phyloP scores from a whole-genome alignment of 2,888 invertebrate genomes.

The Mesorhabditis belari region DNA sequence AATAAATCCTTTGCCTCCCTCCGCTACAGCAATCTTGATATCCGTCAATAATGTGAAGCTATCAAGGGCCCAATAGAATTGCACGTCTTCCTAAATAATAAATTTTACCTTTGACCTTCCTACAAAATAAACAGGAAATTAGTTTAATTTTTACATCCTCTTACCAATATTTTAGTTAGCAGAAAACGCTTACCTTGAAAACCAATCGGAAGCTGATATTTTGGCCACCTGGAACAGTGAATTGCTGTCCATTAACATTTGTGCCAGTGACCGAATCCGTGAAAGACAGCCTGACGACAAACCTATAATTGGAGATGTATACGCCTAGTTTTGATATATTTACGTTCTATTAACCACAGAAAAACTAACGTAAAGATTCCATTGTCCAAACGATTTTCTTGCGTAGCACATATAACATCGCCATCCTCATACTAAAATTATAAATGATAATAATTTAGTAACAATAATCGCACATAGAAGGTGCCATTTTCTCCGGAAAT shows the following conservation, averaged over 20 bases:
- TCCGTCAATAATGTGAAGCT: conserved; percentile 1
- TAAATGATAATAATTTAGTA: too few relatives aligned
- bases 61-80: conserved; percentile 24
- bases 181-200: neutral
- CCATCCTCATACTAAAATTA: neutral
- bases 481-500: conserved; percentile 9
- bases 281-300: conserved; percentile 5
- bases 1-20: neutral
- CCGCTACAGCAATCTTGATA: conserved; percentile 5
- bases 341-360: neutral
- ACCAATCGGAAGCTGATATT: conserved; percentile 13
- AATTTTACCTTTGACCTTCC: neutral
- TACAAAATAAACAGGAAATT: neutral
- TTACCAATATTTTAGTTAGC: neutral
- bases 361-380: conserved; percentile 13
- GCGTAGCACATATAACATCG: neutral
- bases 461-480: neutral
- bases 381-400: neutral
- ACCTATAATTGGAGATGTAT: conserved; percentile 15
- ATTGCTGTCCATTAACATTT: conserved; percentile 1
- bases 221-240: conserved; percentile 8
- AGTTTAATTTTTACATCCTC: neutral
- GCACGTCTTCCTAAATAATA: conserved; percentile 14
- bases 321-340: too few relatives aligned
- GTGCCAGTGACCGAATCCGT: conserved; percentile 6